Evolutionary conservation across 2,797 vertebrate species (phyloP).

Genomic region (Australoheros facetus): DNA sequence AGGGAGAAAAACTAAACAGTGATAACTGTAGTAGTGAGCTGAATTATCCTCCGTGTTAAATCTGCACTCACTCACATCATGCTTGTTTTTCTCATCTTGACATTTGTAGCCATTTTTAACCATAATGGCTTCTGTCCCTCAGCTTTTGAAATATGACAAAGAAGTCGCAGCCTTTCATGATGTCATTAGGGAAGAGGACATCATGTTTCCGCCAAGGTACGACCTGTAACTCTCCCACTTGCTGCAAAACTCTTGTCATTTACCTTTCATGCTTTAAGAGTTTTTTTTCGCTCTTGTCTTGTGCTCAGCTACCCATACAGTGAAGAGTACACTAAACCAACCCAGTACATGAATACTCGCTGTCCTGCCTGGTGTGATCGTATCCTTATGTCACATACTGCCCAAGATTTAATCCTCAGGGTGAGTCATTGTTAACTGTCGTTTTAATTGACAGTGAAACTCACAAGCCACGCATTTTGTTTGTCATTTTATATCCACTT

Average conservation of each 20-base stretch:
- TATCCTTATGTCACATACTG: slow-evolving; percentile 83
- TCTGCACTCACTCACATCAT: background rate
- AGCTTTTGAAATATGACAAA: slow-evolving; percentile 86
- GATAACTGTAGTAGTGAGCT: background rate
- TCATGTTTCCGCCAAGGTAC: slow-evolving; percentile 86
- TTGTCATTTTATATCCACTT: background rate
- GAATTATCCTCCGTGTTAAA: background rate
- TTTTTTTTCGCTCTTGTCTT: background rate
- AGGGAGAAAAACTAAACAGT: background rate
- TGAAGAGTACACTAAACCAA: slow-evolving; percentile 83
- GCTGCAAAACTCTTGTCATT: background rate
- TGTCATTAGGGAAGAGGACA: slow-evolving; percentile 80
- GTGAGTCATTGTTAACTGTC: slow-evolving; percentile 54
- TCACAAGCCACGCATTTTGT: background rate
- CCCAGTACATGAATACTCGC: slow-evolving; percentile 87
- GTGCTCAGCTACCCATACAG: slow-evolving; percentile 86
- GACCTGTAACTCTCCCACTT: background rate
- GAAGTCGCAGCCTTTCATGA: slow-evolving; percentile 79
- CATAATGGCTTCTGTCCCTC: background rate
- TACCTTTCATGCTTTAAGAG: background rate
- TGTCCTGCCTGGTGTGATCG: slow-evolving; percentile 89
- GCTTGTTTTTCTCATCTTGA: background rate
- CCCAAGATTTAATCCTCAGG: slow-evolving; percentile 70
- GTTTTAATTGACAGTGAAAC: no score
- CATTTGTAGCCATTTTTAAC: background rate